Evolutionary conservation across 2,888 invertebrate species (phyloP).

Genomic region (Erebia palarica): DNA sequence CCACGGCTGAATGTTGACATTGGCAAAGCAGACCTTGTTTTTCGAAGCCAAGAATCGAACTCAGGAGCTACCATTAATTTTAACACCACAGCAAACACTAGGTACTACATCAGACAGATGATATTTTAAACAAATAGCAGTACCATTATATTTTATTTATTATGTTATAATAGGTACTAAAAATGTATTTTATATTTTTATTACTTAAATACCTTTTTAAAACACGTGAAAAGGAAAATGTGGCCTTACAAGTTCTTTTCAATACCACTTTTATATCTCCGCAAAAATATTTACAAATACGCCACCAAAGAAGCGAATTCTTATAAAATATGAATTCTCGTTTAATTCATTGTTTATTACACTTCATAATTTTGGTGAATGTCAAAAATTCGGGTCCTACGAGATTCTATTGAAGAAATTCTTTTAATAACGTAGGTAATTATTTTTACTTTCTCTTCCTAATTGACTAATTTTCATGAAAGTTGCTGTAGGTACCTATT

Average conservation of each 20-base stretch:
- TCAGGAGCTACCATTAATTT: no score
- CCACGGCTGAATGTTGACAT: no score
- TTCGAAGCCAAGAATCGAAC: no score
- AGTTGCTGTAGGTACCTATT: no score
- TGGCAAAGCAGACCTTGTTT: no score
- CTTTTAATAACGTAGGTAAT: not conserved
- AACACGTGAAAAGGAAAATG: not conserved
- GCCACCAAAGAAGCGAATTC: not conserved
- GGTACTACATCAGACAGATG: no score
- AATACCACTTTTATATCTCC: not conserved
- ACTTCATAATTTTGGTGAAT: not conserved
- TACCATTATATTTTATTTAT: no score
- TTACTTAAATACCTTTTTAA: not conserved
- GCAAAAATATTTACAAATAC: conserved; percentile 6
- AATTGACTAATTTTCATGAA: no score
- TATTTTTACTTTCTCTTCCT: not conserved
- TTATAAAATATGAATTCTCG: not conserved
- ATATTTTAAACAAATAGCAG: no score
- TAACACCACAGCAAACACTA: no score
- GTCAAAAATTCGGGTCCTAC: conserved; percentile 10
- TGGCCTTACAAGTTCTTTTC: not conserved
- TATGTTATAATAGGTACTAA: not conserved
- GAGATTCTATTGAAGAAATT: not conserved
- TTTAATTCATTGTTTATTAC: not conserved
- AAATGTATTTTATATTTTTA: not conserved